phyloP scores from a whole-genome alignment of 1,140 invertebrate species.

The Dendrolimus kikuchii region DNA sequence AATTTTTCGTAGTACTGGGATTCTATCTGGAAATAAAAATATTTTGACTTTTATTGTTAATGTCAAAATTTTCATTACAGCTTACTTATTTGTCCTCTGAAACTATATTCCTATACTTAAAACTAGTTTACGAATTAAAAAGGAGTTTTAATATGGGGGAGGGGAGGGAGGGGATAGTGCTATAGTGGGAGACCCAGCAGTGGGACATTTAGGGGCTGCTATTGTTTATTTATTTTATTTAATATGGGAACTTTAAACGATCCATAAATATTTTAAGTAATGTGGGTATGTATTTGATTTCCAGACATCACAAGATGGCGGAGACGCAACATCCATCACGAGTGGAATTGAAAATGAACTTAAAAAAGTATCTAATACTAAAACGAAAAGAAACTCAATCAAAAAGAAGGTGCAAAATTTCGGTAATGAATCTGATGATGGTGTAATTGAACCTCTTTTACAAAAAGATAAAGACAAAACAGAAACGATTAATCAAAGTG shows the following conservation, averaged over 20 bases:
- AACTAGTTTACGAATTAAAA: too few relatives aligned
- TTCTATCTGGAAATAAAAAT: too few relatives aligned
- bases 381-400: constrained; percentile 57
- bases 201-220: not conserved
- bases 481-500: constrained; percentile 45
- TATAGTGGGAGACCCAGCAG: too few relatives aligned
- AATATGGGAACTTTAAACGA: too few relatives aligned
- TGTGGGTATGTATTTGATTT: constrained; percentile 11
- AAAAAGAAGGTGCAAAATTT: constrained; percentile 59
- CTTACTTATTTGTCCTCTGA: too few relatives aligned
- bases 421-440: constrained; percentile 55
- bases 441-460: constrained; percentile 59
- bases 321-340: constrained; percentile 51
- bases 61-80: too few relatives aligned
- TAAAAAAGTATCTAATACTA: constrained; percentile 51
- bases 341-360: constrained; percentile 59
- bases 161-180: too few relatives aligned
- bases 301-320: constrained; percentile 58
- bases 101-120: too few relatives aligned
- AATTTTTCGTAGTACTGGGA: too few relatives aligned
- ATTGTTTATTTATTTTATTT: not conserved
- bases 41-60: too few relatives aligned
- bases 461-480: constrained; percentile 47
- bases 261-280: too few relatives aligned
- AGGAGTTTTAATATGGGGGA: too few relatives aligned